Evolutionary conservation across 1,140 invertebrate species (phyloP).

Genomic region (Lepidurus apus): DNA sequence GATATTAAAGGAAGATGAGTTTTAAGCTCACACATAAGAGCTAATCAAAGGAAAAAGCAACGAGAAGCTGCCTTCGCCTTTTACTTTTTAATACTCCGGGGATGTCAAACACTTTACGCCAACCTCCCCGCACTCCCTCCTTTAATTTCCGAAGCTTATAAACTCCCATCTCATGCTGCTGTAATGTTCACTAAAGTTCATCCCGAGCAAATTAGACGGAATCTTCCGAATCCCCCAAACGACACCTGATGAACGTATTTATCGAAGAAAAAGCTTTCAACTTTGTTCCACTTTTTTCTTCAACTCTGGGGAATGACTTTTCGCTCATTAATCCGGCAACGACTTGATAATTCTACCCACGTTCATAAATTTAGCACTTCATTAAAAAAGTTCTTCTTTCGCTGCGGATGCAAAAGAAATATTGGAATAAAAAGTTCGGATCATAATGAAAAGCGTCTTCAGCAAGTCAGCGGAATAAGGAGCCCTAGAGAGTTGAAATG

Average conservation of each 20-base stretch:
- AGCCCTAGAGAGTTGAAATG: no score
- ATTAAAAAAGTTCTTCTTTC: no score
- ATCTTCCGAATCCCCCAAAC: background rate
- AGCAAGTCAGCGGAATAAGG: no score
- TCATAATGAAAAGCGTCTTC: no score
- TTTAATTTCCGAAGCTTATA: background rate
- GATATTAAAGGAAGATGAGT: background rate
- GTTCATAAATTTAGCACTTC: no score
- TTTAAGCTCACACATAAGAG: background rate
- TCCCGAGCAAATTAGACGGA: background rate
- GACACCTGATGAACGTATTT: background rate
- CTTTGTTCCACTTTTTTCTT: conserved; percentile 2
- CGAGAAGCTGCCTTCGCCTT: background rate
- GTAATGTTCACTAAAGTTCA: background rate
- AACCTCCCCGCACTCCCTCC: background rate
- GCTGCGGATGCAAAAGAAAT: no score
- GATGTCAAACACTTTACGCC: conserved; percentile 7
- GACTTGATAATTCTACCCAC: no score
- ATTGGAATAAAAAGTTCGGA: no score
- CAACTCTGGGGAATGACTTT: background rate
- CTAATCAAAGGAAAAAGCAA: background rate
- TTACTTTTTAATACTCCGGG: background rate
- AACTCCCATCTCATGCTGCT: background rate
- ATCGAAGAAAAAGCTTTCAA: background rate
- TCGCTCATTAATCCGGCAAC: no score